phyloP scores from a whole-genome alignment of 2,888 invertebrate species.

The Melipona beecheii region DNA sequence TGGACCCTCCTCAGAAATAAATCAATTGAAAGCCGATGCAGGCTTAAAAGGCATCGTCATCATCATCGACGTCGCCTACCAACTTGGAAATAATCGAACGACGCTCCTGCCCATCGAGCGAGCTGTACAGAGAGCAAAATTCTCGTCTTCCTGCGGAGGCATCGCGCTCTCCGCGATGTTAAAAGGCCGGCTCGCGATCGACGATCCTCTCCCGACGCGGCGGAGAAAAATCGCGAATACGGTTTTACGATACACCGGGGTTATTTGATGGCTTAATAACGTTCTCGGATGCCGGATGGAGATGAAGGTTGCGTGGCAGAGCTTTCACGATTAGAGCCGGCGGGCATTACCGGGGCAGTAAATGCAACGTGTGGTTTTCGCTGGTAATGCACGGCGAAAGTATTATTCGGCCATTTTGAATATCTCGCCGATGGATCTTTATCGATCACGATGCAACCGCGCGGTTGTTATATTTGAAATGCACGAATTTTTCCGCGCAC shows the following conservation, averaged over 20 bases:
- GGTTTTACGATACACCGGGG: constrained; percentile 17
- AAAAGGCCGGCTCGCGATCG: not conserved
- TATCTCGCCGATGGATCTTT: not conserved
- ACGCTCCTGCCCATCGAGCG: not conserved
- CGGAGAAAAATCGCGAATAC: constrained; percentile 17
- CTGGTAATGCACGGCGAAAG: not conserved
- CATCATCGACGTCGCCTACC: constrained; percentile 69
- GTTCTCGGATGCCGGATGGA: not conserved
- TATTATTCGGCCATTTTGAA: not conserved
- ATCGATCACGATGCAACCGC: not conserved
- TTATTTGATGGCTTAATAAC: constrained; percentile 30
- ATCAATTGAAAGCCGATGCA: constrained; percentile 81
- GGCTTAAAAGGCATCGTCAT: constrained; percentile 78
- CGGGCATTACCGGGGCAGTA: not conserved
- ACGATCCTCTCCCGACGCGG: not conserved
- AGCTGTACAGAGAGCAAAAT: not conserved
- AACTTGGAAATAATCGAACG: constrained; percentile 58
- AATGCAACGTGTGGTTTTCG: not conserved
- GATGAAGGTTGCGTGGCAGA: constrained; percentile 6
- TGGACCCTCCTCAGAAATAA: constrained; percentile 77
- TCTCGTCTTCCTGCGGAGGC: not conserved
- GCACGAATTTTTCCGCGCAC: not conserved
- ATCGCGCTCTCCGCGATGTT: not conserved
- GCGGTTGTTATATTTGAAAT: not conserved
- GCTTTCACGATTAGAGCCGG: constrained; percentile 2